Base-by-base conservation (phyloP, 2,888 invertebrate species). In the Cephus pulcher region DNA sequence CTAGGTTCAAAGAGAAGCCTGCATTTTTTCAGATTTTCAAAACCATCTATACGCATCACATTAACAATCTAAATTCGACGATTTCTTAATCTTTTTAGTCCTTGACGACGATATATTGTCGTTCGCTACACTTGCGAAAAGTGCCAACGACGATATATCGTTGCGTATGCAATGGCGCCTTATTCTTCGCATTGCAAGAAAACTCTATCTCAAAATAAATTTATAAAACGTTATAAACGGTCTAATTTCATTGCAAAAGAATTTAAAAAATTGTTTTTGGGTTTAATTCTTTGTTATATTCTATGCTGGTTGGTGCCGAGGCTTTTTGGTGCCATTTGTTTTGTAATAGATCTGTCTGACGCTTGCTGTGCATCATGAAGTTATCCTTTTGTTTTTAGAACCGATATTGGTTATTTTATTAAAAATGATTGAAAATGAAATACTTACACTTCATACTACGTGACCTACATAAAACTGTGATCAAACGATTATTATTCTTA, bases 331-430 rank as follows among this genome's bases (percentile, higher is more conserved):
- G 12, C 3, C n/a, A 78, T 37, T 78, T 73, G 35, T 75, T 73
- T 11, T 70, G 78, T 76, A 76, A 30, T 15, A 40, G 76, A 76
- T 78, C 69, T 15, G 15, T 69, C 70, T 74, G 73, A 69, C 34
- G 76, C 74, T 75, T 78, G 34, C 69, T 11, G 69, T 37, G 74
- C 70, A 78, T 74, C 37, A 76, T 76, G 74, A 74, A 40, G 11
- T 74, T 78, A 74, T 76, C 34, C 33, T 76, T 76, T 79, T 1
- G 75, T 76, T 76, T 2, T 76, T 0, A 32, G 56, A 32, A 6
- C 23, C 23, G 34, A 76, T 76, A 79, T 79, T 76, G 23, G 12
- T 76, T 70, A 76, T 76, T 76, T 79, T 71, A 3, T 76, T 76
- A 35, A 3, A 75, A 75, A 78, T 75, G 3, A 75, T 73, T 75